These are phyloP conservation scores for Embidobia sp. DNA, from an alignment of 2,888 invertebrate species.

Conservation along the genomic window DNA sequence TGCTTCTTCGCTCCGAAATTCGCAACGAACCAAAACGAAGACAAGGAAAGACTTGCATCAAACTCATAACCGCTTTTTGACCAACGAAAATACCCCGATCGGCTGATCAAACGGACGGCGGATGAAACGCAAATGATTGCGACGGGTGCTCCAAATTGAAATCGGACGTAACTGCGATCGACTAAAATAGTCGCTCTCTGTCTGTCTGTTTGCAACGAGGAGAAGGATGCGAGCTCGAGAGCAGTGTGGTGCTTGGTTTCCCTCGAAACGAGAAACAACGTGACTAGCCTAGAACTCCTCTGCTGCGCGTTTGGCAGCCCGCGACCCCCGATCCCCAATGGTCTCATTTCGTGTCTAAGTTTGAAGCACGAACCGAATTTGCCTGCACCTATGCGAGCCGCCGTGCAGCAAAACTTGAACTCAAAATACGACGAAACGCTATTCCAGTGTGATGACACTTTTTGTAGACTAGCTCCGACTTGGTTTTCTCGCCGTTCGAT, in stretches of 20 bases:
- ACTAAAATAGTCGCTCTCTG: constrained; percentile 52
- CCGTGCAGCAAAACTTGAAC: too few species aligned
- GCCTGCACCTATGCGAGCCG: constrained; percentile 7
- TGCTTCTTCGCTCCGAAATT: too few species aligned
- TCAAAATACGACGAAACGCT: too few species aligned
- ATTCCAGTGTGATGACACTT: too few species aligned
- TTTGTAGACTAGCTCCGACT: constrained; percentile 7
- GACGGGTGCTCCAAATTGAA: constrained; percentile 49
- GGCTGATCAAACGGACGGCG: too few species aligned
- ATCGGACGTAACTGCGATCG: constrained; percentile 39
- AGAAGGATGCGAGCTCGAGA: constrained; percentile 17
- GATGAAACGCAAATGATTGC: constrained; percentile 12
- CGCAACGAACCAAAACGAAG: too few species aligned
- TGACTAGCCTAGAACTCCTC: constrained; percentile 40
- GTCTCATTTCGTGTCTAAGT: constrained; percentile 45
- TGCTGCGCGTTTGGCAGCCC: too few species aligned
- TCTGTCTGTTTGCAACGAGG: constrained; percentile 22
- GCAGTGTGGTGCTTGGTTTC: constrained; percentile 29
- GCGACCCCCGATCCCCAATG: too few species aligned
- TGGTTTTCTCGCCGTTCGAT: too few species aligned
- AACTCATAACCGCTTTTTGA: too few species aligned
- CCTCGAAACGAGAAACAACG: constrained; percentile 40
- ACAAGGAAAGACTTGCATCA: too few species aligned
- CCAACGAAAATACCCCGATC: too few species aligned
- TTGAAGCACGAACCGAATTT: constrained; percentile 35